A percentile compares a stretch with the other conserved stretches of the same genome.
phyloP scores from a whole-genome alignment of 1,140 invertebrate species.

The Homarus americanus region DNA sequence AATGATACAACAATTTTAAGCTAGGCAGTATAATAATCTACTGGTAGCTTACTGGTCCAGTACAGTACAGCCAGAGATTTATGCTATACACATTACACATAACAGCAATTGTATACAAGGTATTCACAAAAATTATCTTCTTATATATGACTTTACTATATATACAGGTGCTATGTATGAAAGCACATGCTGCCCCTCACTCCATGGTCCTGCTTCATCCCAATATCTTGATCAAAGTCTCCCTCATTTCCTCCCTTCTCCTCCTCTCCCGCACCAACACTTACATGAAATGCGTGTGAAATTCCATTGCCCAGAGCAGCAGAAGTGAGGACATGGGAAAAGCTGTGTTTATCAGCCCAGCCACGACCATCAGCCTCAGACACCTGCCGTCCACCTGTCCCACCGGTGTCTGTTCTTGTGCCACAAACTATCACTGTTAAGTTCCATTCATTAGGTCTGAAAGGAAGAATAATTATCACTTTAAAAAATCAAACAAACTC shows the following conservation, averaged over 20 bases:
- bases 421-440: slow-evolving; percentile 25
- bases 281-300: slow-evolving; percentile 54
- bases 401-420: slow-evolving; percentile 39
- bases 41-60: too few species aligned
- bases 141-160: too few species aligned
- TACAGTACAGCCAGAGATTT: too few species aligned
- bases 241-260: not conserved
- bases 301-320: slow-evolving; percentile 70
- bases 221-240: too few species aligned
- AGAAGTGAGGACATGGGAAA: slow-evolving; percentile 72
- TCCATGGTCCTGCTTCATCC: too few species aligned
- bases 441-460: slow-evolving; percentile 33
- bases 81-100: too few species aligned
- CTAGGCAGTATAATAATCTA: too few species aligned
- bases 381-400: slow-evolving; percentile 66
- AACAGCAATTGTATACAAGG: too few species aligned
- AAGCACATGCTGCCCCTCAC: too few species aligned
- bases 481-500: not conserved
- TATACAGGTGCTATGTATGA: too few species aligned
- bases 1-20: too few species aligned
- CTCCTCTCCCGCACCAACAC: not conserved
- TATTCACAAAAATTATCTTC: too few species aligned
- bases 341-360: slow-evolving; percentile 70
- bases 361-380: slow-evolving; percentile 63
- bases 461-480: not conserved